Conservation (phyloP, 2,113 vertebrate species). For the Cyanoderma ruficeps region DNA sequence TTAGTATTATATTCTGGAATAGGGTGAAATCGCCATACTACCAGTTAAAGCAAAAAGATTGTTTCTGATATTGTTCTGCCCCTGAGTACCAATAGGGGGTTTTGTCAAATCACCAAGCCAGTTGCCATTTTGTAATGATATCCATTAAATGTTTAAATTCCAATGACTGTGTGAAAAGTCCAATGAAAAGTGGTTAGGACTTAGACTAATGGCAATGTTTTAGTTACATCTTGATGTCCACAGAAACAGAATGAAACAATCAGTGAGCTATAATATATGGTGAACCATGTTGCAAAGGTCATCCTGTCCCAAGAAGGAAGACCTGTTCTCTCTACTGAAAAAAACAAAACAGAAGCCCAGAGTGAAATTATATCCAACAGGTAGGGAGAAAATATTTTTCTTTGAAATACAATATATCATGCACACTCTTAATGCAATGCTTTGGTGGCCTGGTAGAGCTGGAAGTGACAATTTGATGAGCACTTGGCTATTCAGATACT, state of each 20-base stretch:
- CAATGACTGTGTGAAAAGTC: too few species aligned
- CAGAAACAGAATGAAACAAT: not conserved
- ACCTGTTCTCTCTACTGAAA: not conserved
- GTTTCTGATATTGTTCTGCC: not conserved
- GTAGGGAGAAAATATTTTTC: not conserved
- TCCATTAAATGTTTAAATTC: conserved; percentile 24
- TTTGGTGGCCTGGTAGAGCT: not conserved
- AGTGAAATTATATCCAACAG: not conserved
- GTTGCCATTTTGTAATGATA: not conserved
- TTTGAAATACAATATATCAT: not conserved
- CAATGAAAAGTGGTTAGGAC: not conserved
- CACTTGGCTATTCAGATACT: not conserved
- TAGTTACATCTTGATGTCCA: not conserved
- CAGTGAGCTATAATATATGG: not conserved
- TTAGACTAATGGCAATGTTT: not conserved
- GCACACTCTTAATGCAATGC: not conserved
- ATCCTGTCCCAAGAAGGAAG: not conserved
- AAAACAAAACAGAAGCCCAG: too few species aligned
- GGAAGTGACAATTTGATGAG: not conserved
- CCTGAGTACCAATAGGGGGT: not conserved
- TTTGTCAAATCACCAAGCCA: not conserved
- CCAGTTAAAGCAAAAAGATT: not conserved
- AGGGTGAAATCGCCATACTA: not conserved
- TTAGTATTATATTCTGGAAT: not conserved
- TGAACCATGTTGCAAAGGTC: not conserved